These are phyloP conservation scores for Drosophila dunni DNA, from an alignment of 1,140 invertebrate species.

Conservation along the genomic window DNA sequence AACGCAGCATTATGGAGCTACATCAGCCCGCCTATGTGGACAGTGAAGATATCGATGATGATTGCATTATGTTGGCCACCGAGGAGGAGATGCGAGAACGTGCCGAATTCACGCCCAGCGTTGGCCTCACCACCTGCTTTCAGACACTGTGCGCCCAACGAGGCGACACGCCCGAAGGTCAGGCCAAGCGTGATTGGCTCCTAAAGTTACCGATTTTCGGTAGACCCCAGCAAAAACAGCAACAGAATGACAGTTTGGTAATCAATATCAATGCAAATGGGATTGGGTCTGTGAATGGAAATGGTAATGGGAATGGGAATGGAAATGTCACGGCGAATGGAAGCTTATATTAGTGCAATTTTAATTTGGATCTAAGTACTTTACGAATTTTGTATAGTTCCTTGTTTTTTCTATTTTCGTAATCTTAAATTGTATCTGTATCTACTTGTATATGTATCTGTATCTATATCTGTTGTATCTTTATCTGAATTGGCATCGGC, in stretches of 20 bases:
- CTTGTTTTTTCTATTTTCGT: slow-evolving; percentile 75
- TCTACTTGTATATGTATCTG: slow-evolving; percentile 39
- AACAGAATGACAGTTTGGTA: slow-evolving; percentile 5
- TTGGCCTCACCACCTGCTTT: slow-evolving; percentile 75
- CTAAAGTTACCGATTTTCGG: slow-evolving; percentile 56
- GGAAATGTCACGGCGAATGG: slow-evolving; percentile 56
- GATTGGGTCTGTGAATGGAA: slow-evolving; percentile 1
- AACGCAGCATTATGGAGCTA: slow-evolving; percentile 53
- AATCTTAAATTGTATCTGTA: slow-evolving; percentile 61
- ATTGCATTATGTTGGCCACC: slow-evolving; percentile 78
- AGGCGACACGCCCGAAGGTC: slow-evolving; percentile 67
- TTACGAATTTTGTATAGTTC: slow-evolving; percentile 83
- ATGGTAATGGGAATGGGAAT: slow-evolving; percentile 35
- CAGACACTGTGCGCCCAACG: slow-evolving; percentile 64
- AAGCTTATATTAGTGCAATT: slow-evolving; percentile 76
- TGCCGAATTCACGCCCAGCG: slow-evolving; percentile 76
- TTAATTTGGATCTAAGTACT: slow-evolving; percentile 74
- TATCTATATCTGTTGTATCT: slow-evolving; percentile 50
- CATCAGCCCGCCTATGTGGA: slow-evolving; percentile 61
- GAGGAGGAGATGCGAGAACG: slow-evolving; percentile 74
- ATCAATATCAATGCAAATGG: slow-evolving; percentile 5
- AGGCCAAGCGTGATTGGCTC: slow-evolving; percentile 71
- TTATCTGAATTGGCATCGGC: slow-evolving; percentile 43
- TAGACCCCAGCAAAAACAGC: slow-evolving; percentile 20
- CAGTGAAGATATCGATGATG: slow-evolving; percentile 74